These are phyloP conservation scores for Ceraclea dissimilis DNA, from an alignment of 2,888 invertebrate genomes.

Conservation along the genomic window DNA sequence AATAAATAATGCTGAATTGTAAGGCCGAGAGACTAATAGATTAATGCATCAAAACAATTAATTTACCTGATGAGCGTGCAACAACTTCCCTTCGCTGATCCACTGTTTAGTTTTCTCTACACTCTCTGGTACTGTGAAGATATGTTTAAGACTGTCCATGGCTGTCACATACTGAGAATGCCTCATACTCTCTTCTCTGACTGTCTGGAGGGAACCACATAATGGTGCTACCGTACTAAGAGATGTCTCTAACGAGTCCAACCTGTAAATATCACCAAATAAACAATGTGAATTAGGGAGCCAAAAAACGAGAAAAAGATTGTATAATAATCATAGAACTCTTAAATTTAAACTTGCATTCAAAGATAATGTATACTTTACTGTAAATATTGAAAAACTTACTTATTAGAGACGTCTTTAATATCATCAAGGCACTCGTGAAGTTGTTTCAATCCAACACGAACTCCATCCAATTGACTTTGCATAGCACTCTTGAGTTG, in stretches of 20 bases:
- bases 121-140: conserved; percentile 95
- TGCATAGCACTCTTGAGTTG: conserved; percentile 98
- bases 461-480: conserved; percentile 93
- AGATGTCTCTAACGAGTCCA: conserved; percentile 68
- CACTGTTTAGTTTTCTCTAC: conserved; percentile 89
- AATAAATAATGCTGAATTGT: too few species aligned
- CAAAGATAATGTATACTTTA: background rate
- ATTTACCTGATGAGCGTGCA: conserved; percentile 82
- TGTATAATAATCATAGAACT: background rate
- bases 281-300: background rate
- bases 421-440: conserved; percentile 82
- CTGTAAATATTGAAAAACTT: conserved; percentile 21
- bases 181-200: conserved; percentile 86
- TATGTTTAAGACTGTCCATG: conserved; percentile 95
- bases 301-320: background rate
- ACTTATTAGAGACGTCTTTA: conserved; percentile 57
- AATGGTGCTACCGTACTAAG: conserved; percentile 72
- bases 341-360: too few species aligned
- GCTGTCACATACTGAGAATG: conserved; percentile 98
- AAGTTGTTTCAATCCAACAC: conserved; percentile 85
- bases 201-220: conserved; percentile 71
- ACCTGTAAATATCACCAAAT: conserved; percentile 40
- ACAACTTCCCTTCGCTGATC: conserved; percentile 89
- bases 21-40: too few species aligned
- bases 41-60: too few species aligned